These are phyloP conservation scores for Zosterops pallidus DNA, from an alignment of 2,113 vertebrate species.

Conservation along the genomic window DNA sequence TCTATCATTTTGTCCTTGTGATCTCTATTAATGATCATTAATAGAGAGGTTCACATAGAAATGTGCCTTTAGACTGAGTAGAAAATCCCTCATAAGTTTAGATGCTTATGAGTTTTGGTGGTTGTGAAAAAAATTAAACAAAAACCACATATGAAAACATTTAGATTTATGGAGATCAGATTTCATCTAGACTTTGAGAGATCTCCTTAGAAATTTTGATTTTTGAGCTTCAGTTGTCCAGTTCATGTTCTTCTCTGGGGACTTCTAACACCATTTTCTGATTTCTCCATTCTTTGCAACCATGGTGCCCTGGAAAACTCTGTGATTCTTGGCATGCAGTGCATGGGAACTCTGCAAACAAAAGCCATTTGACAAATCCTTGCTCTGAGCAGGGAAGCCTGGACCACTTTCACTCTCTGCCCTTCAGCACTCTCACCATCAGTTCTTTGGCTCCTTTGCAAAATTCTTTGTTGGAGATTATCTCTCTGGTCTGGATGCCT, in stretches of 20 bases:
- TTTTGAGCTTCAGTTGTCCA: neutral
- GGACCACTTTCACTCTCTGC: neutral
- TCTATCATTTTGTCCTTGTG: neutral
- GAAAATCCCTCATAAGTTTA: neutral
- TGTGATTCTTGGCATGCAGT: neutral
- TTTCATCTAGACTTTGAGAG: neutral
- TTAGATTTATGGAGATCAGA: neutral
- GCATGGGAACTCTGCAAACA: neutral
- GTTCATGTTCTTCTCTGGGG: neutral
- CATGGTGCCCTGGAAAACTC: neutral
- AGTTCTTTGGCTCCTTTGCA: neutral
- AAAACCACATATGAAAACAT: neutral
- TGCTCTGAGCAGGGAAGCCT: neutral
- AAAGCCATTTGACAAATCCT: neutral
- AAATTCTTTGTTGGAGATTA: neutral
- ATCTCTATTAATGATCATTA: too few species aligned
- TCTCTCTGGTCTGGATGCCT: neutral
- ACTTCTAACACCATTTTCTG: neutral
- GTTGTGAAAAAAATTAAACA: neutral
- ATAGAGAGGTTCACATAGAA: neutral
- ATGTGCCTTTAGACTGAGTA: neutral
- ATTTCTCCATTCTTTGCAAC: neutral
- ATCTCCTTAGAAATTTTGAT: neutral
- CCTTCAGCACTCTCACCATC: neutral
- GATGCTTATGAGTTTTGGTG: neutral